Evolutionary conservation across 1,140 invertebrate genomes (phyloP), one percentile per base, ranked within the genome.

Genomic region (Microplitis demolitor): DNA sequence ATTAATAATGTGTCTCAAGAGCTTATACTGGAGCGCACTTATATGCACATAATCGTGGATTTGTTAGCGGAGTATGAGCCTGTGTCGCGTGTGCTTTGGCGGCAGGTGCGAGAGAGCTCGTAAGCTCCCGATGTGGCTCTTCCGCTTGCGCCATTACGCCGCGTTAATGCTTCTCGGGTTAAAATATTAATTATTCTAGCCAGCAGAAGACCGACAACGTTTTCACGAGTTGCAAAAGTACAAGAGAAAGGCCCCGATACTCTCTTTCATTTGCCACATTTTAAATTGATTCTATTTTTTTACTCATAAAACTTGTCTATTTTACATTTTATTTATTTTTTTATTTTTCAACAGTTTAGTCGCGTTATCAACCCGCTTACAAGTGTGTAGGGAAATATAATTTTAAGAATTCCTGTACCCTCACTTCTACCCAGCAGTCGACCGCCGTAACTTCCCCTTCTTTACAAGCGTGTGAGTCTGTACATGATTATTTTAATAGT

Each of bases 121-220:
- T 69, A 69, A 67, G 74, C 74, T 72, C 71, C 50, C 68, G 73
- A 53, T 72, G 24, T 51, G 50, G 69, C 61, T 45, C 31, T 24
- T 34, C 45, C 71, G 70, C 67, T 11, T 54, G 54, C 63, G 53
- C 35, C 78, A 76, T 76, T 76, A 78, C 24, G 31, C 56, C 45
- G 66, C 34, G 67, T 78, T 76, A 75, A 76, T 74, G 70, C 58
- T 24, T 58, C 66, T 72, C 70, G 51, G 62, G 66, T 74, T 76
- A 71, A 54, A 35, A 68, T 56, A 71, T 76, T 61, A 76, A 67
- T 74, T 78, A 76, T 78, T 78, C 58, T 34, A 66, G 34, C 34
- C n/a, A 45, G 66, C 13, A 58, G 56, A 58, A 58, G 56, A 58
- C 56, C 56, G 16, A 58, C 24, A 45, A 24, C 56, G 16, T 58